Conservation (phyloP, 2,888 invertebrate species). For the Autographa gamma region DNA sequence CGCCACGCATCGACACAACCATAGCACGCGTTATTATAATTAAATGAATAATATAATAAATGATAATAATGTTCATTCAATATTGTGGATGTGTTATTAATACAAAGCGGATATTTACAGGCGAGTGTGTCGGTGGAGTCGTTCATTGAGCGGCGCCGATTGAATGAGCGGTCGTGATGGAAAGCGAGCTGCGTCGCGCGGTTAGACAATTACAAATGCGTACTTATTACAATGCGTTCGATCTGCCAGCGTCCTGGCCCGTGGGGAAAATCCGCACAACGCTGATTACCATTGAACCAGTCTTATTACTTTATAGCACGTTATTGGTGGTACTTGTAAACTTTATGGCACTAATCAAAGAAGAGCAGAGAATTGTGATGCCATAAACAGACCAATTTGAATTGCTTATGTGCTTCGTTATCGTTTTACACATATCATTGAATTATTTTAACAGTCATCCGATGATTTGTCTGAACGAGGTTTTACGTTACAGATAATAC, state of each 20-base stretch:
- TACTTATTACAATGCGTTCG: background rate
- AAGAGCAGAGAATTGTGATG: conserved; percentile 8
- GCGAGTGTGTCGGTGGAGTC: conserved; percentile 26
- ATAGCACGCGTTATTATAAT: conserved; percentile 5
- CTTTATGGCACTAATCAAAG: conserved; percentile 21
- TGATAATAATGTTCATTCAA: conserved; percentile 33
- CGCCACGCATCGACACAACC: background rate
- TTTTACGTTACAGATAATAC: background rate
- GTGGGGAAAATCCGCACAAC: conserved; percentile 10
- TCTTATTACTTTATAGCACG: conserved; percentile 11
- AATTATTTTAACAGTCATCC: background rate
- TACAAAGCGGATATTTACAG: conserved; percentile 28
- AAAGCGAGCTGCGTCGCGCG: conserved; percentile 13
- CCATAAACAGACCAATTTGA: conserved; percentile 16
- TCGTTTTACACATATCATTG: background rate
- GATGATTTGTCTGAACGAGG: background rate
- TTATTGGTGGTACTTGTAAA: conserved; percentile 21
- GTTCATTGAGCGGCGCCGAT: conserved; percentile 33
- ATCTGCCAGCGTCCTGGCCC: background rate
- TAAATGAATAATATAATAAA: conserved; percentile 42
- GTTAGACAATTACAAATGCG: conserved; percentile 19
- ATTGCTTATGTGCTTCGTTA: background rate
- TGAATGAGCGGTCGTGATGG: conserved; percentile 23
- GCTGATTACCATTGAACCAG: conserved; percentile 13
- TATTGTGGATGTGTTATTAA: conserved; percentile 34